Conservation (phyloP, 1,140 invertebrate species). For the Artemia franciscana region DNA sequence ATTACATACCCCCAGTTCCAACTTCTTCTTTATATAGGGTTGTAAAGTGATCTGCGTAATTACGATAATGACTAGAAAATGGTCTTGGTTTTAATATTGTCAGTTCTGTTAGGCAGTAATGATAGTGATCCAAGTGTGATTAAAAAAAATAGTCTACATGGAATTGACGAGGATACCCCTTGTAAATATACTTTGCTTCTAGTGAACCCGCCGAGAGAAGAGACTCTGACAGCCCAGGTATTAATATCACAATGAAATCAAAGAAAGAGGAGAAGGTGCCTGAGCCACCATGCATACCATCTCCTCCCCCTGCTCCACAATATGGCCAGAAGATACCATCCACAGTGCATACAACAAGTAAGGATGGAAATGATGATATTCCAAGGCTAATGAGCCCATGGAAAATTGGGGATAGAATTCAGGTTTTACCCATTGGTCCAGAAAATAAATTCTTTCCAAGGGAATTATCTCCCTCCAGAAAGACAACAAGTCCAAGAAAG, state of each 20-base stretch:
- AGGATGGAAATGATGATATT: slow-evolving; percentile 14
- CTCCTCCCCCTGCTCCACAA: slow-evolving; percentile 11
- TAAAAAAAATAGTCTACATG: too few relatives aligned
- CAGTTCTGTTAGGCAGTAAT: too few relatives aligned
- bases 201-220: too few relatives aligned
- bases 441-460: slow-evolving; percentile 13
- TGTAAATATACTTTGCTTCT: too few relatives aligned
- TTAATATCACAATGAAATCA: slow-evolving; percentile 51
- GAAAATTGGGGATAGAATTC: slow-evolving; percentile 10
- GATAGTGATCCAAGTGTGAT: too few relatives aligned
- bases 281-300: slow-evolving; percentile 7
- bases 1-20: too few relatives aligned
- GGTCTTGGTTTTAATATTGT: too few relatives aligned
- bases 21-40: too few relatives aligned
- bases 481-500: slow-evolving; percentile 2
- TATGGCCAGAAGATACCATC: slow-evolving; percentile 1
- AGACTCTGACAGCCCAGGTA: slow-evolving; percentile 27
- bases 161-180: too few relatives aligned
- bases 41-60: too few relatives aligned
- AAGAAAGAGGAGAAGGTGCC: slow-evolving; percentile 16
- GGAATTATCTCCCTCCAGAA: background rate
- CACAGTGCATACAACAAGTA: slow-evolving; percentile 18
- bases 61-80: too few relatives aligned
- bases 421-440: slow-evolving; percentile 16
- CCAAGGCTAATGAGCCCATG: background rate